Evolutionary conservation across 2,113 vertebrate species (phyloP).

Genomic region (Bubo blakistoni): DNA sequence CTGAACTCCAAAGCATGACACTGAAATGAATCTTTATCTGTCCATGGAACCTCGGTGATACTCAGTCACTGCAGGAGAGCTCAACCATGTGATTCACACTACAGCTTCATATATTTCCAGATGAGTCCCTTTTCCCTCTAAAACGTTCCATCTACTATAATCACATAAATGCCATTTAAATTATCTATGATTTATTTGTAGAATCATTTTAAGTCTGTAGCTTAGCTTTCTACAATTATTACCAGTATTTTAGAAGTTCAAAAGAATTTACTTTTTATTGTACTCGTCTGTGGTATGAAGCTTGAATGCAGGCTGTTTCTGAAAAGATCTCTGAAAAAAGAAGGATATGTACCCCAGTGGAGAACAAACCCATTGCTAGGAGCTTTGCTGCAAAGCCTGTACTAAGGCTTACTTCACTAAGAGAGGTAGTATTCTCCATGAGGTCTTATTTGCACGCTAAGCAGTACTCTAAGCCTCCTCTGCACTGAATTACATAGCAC

Average conservation of each 20-base stretch:
- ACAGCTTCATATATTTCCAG: background rate
- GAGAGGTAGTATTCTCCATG: background rate
- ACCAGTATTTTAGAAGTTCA: background rate
- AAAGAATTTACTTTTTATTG: background rate
- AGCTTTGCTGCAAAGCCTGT: background rate
- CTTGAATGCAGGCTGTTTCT: background rate
- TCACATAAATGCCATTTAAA: background rate
- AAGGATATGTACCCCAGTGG: rapidly evolving
- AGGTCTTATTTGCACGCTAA: background rate
- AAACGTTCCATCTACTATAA: background rate
- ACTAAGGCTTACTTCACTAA: background rate
- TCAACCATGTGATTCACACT: background rate
- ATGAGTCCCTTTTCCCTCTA: background rate
- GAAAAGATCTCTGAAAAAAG: background rate
- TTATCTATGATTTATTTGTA: background rate
- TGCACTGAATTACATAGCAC: background rate
- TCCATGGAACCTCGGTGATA: background rate
- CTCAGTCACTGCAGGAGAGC: background rate
- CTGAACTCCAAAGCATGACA: background rate
- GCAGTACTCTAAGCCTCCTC: background rate
- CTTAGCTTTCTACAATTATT: background rate
- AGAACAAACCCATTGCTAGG: background rate
- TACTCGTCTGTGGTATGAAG: background rate
- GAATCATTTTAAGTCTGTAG: background rate
- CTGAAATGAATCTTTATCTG: background rate